phyloP scores from a whole-genome alignment of 2,888 invertebrate genomes.

The Ennomos erosarius region DNA sequence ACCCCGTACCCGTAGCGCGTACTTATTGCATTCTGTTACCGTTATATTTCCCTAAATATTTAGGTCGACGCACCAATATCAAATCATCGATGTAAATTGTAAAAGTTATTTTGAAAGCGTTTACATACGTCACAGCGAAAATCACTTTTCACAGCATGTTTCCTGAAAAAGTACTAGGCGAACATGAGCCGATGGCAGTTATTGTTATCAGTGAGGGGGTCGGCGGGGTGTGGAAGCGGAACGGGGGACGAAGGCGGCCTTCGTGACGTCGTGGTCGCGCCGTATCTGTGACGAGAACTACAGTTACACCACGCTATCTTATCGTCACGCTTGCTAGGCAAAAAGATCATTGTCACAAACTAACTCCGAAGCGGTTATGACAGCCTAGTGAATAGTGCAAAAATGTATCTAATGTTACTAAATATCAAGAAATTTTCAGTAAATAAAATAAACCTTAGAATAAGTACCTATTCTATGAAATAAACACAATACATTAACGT shows the following conservation, averaged over 20 bases:
- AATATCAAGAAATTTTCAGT: conserved; percentile 41
- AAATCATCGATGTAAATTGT: conserved; percentile 1
- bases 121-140: conserved; percentile 63
- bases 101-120: conserved; percentile 26
- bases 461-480: too few relatives aligned
- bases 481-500: too few relatives aligned
- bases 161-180: conserved; percentile 81
- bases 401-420: conserved; percentile 58
- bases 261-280: conserved; percentile 56
- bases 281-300: conserved; percentile 63
- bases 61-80: conserved; percentile 31
- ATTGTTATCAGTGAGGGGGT: conserved; percentile 70
- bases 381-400: conserved; percentile 61
- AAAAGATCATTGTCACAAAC: conserved; percentile 51
- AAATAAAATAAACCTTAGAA: conserved; percentile 10
- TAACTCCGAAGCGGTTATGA: conserved; percentile 51
- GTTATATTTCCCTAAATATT: conserved; percentile 34
- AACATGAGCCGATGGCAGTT: conserved; percentile 68
- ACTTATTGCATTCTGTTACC: conserved; percentile 36
- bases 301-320: conserved; percentile 67
- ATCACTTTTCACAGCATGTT: conserved; percentile 61
- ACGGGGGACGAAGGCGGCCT: conserved; percentile 52
- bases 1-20: conserved; percentile 24
- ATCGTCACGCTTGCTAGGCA: conserved; percentile 56
- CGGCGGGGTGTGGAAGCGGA: conserved; percentile 46